Conservation (phyloP, 2,888 invertebrate species). For the Aleiodes alternator region DNA sequence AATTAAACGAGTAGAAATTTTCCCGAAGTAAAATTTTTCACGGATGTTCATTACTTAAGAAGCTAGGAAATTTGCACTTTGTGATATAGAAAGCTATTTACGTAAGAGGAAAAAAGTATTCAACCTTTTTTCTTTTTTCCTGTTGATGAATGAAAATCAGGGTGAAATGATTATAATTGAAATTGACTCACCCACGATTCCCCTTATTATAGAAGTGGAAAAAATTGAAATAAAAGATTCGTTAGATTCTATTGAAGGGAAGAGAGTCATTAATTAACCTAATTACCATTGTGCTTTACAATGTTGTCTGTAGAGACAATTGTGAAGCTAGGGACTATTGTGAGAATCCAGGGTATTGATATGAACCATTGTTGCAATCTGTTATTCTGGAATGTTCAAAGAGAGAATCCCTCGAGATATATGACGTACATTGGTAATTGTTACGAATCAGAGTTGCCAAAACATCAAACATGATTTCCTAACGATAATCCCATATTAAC, state of each 20-base stretch:
- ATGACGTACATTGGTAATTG: conserved; percentile 25
- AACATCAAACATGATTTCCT: conserved; percentile 37
- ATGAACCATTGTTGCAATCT: conserved; percentile 14
- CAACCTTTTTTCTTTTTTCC: no score
- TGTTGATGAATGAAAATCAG: no score
- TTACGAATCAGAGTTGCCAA: conserved; percentile 45
- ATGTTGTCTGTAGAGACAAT: neutral
- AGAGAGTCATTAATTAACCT: conserved; percentile 46
- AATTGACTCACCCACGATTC: no score
- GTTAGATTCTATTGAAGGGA: conserved; percentile 26
- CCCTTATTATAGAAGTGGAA: no score
- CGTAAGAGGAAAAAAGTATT: no score
- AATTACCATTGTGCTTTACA: conserved; percentile 42
- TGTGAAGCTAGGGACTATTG: conserved; percentile 20
- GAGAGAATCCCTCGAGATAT: conserved; percentile 30
- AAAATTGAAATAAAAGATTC: neutral
- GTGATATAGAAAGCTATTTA: no score
- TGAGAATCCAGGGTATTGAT: conserved; percentile 33
- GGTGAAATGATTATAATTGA: no score
- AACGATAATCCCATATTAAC: conserved; percentile 8
- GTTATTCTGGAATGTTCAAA: conserved; percentile 44
- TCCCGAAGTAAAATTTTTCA: no score
- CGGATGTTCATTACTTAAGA: no score
- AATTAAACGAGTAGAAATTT: no score
- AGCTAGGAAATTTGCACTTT: no score